Base-by-base conservation (phyloP, 2,797 vertebrate species). In the Lutjanus campechanus region DNA sequence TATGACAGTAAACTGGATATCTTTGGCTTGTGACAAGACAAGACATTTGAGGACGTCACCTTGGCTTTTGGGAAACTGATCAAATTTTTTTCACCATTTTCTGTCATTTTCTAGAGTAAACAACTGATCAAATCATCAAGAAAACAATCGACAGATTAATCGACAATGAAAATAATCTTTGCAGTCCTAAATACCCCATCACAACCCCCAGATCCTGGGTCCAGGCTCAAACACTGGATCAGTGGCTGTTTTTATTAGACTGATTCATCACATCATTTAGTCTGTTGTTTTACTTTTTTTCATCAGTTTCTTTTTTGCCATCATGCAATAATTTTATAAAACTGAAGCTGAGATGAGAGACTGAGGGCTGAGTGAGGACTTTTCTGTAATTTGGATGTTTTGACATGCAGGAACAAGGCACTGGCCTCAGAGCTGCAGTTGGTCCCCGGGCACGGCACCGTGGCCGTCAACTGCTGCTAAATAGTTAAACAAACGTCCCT, bases 241-340 rank as follows among this genome's bases (percentile, higher is more conserved):
- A 29, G 49, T 13, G 20, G 44, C 47, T 41, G 20, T 56, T 13
- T 13, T 36, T 17, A 17, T 36, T 40, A 50, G 16, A 54, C 44
- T 4, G 20, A 61, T 50, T 77, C 0, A 73, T 36, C 25, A 54
- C 46, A 69, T 47, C 1, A 5, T 55, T 69, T 11, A 54, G 5
- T n/a, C n/a, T 4, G 1, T 65, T 69, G 8, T 75, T 59, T 22
- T 5, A 20, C 11, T 13, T 51, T 17, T 36, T 50, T 59, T 51
- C 36, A 61, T 43, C 17, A 60, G 20, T 71, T 62, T 11, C 9
- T 64, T 70, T 47, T 55, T 67, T 49, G 13, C 51, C 12, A 59
- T 76, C 69, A 79, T 76, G 69, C 76, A 77, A 8, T 15, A 46
- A 49, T 5, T 51, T 47, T 7, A 63, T 36, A 22, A 20, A 79